Conservation (phyloP, 2,797 vertebrate species). For the Gymnodraco acuticeps region DNA sequence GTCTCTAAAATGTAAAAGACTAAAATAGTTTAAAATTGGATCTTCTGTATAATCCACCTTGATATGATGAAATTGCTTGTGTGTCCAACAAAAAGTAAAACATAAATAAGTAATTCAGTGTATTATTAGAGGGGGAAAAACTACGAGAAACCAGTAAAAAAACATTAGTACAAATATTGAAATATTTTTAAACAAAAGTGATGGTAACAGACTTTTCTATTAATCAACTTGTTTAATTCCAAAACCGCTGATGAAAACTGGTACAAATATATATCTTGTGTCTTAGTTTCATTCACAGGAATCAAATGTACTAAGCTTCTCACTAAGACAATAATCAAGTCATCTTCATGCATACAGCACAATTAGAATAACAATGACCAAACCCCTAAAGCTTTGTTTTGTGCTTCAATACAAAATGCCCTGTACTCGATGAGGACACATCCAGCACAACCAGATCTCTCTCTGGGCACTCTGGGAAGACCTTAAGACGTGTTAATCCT, state of each 20-base stretch:
- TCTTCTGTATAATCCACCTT: background rate
- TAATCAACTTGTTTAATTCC: background rate
- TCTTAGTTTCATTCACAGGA: too few species aligned
- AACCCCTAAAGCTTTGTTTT: background rate
- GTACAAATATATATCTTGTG: too few species aligned
- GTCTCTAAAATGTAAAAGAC: too few species aligned
- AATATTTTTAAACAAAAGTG: background rate
- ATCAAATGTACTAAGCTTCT: background rate
- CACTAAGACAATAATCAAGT: background rate
- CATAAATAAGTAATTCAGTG: background rate
- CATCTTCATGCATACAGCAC: background rate
- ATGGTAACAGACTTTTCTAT: background rate
- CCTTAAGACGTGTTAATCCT: slow-evolving; percentile 75
- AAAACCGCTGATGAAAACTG: too few species aligned
- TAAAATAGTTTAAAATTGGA: background rate
- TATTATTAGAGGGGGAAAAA: background rate
- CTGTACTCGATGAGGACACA: background rate
- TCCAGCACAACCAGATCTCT: slow-evolving; percentile 32
- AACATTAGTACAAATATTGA: background rate
- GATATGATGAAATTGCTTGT: background rate
- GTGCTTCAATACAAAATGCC: background rate
- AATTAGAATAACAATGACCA: background rate
- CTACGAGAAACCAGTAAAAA: background rate
- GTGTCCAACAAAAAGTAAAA: slow-evolving; percentile 5
- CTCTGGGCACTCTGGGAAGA: slow-evolving; percentile 27